Percentiles rank a stretch among this genome's conserved stretches.
phyloP scores from a whole-genome alignment of 2,888 invertebrate genomes.

The Aspidiotus rigidus region DNA sequence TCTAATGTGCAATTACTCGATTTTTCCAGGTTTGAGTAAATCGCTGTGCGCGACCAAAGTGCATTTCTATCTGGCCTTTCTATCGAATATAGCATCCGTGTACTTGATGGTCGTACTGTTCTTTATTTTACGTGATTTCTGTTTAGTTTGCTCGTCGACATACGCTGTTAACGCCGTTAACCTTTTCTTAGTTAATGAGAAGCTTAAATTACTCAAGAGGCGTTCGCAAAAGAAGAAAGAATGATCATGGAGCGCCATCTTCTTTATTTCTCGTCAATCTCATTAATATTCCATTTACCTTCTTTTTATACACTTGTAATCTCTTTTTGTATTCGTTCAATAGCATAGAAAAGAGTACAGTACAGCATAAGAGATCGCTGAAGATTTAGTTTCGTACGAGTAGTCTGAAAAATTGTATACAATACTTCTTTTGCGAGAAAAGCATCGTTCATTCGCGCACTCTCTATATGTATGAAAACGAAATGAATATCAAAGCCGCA shows the following conservation, averaged over 20 bases:
- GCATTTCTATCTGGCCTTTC: not conserved
- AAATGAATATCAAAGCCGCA: too few species aligned
- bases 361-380: too few species aligned
- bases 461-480: too few species aligned
- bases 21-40: conserved; percentile 13
- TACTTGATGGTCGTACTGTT: not conserved
- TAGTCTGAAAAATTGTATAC: too few species aligned
- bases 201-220: not conserved
- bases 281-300: not conserved
- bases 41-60: not conserved
- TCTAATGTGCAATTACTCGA: not conserved
- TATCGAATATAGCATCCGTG: not conserved
- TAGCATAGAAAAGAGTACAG: too few species aligned
- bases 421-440: too few species aligned
- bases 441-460: too few species aligned
- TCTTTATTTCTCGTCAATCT: not conserved
- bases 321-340: not conserved
- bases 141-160: not conserved
- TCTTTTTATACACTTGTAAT: not conserved
- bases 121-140: conserved; percentile 7
- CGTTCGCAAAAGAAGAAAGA: not conserved
- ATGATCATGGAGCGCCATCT: not conserved
- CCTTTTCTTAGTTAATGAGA: not conserved
- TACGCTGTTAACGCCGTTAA: conserved; percentile 6
- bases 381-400: too few species aligned